These are phyloP conservation scores for Melanerpes aurifrons DNA, from an alignment of 2,113 vertebrate genomes.

Conservation along the genomic window DNA sequence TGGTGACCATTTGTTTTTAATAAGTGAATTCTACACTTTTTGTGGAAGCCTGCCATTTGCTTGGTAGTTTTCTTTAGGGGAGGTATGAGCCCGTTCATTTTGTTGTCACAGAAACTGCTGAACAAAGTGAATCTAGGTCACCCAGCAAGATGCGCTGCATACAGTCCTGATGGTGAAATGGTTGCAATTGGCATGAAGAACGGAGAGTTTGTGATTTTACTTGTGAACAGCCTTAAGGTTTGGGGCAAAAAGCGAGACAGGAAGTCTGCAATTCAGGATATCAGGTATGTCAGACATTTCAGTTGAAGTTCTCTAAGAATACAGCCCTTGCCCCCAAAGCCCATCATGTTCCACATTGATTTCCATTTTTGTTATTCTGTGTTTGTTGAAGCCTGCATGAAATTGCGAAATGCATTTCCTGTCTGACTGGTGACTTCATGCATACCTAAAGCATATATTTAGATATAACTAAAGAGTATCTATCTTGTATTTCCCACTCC, in stretches of 20 bases:
- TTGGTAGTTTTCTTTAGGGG: neutral
- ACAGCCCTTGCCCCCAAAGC: accelerated
- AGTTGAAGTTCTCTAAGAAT: neutral
- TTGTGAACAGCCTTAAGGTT: conserved; percentile 92
- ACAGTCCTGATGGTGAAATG: conserved; percentile 95
- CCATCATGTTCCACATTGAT: accelerated
- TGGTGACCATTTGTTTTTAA: neutral
- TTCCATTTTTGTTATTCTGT: accelerated
- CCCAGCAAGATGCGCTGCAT: conserved; percentile 86
- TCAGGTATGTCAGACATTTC: conserved; percentile 77
- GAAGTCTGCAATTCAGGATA: conserved; percentile 92
- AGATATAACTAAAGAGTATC: neutral
- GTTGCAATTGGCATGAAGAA: conserved; percentile 96
- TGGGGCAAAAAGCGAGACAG: conserved; percentile 97
- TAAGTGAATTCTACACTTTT: neutral
- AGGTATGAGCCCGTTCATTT: neutral
- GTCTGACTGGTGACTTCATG: neutral
- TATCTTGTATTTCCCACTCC: accelerated
- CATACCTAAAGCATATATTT: neutral
- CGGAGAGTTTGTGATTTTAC: conserved; percentile 91
- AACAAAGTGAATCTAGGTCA: conserved; percentile 95
- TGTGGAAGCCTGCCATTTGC: neutral
- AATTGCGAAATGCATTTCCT: neutral
- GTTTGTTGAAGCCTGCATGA: neutral
- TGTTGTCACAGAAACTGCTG: conserved; percentile 87